phyloP scores from a whole-genome alignment of 2,888 invertebrate genomes.

The Perithous albicinctus region DNA sequence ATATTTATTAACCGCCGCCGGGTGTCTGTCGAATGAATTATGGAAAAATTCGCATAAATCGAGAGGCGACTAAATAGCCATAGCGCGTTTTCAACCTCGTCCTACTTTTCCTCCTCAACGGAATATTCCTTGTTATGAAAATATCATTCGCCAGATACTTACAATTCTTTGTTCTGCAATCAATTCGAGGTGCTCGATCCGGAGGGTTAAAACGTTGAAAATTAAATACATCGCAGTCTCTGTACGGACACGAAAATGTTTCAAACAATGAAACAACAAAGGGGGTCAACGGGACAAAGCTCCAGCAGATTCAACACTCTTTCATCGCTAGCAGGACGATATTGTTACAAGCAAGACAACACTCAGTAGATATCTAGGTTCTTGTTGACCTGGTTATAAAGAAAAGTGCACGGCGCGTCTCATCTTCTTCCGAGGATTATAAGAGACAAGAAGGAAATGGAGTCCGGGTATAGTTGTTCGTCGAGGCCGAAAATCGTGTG shows the following conservation, averaged over 20 bases:
- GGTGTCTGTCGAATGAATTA: conserved; percentile 22
- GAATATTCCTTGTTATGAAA: conserved; percentile 8
- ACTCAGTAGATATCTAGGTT: neutral
- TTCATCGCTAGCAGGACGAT: neutral
- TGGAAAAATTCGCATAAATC: conserved; percentile 15
- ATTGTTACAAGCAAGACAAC: neutral
- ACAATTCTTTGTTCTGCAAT: neutral
- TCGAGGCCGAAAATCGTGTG: conserved; percentile 34
- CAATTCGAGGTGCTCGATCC: neutral
- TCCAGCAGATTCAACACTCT: neutral
- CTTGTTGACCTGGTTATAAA: neutral
- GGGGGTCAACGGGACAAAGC: neutral
- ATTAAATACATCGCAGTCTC: neutral
- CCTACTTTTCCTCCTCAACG: neutral
- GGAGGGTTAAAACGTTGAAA: neutral
- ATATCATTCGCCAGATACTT: neutral
- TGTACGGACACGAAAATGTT: neutral
- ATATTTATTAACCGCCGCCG: conserved; percentile 25
- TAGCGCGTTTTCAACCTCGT: neutral
- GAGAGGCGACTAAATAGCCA: neutral
- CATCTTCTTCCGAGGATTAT: conserved; percentile 19
- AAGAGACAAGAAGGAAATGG: conserved; percentile 8
- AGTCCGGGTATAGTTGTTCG: conserved; percentile 30
- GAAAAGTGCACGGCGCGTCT: neutral
- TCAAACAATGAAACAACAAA: too few species aligned